Base-by-base conservation (phyloP, 2,113 vertebrate species). In the Pardalotus punctatus region DNA sequence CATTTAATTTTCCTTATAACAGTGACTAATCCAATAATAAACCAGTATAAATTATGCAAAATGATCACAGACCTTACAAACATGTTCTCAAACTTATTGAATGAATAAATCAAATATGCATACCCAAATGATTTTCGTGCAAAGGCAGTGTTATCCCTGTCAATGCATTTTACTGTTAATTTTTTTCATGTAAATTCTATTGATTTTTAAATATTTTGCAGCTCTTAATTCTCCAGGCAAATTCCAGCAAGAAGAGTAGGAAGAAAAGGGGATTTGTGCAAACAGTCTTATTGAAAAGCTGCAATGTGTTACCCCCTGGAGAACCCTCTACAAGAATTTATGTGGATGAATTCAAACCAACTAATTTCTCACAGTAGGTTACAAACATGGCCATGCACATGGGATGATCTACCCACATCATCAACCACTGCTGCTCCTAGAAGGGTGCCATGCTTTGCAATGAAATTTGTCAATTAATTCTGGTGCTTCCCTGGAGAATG, bases 131-230 rank as follows among this genome's bases (percentile, higher is more conserved):
- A 76, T 86, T 91, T 84, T 86, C 0, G 8, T 91, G 73, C 48
- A 78, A 92, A 92, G 20, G 22, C 47, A 78, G 24, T 35, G 28
- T 64, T 96, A 94, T 56, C 56, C 83, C 47, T 78, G 66, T 79
- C 89, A 79, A 43, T 61, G 73, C 58, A 74, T 81, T 95, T 88
- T 48, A 74, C 56, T 86, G 35, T 67, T 94, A 33, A 81, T 81
- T 94, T 95, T 95, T 88, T 96, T 78, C 25, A 94, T 64, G 77
- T 71, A 93, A 81, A 92, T 92, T 84, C 65, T 71, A 91, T 74
- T 79, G 86, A 84, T 94, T 97, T 94, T 88, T 48, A 61, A 92
- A 57, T 76, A 89, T 91, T 95, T 95, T 48, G 61, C 73, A 93
- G 83, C 53, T 94, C 66, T 81, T 85, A 81, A 94, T 79, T 94